A percentile compares a stretch with the other conserved stretches of the same genome.
Conservation (phyloP, 2,113 vertebrate species). For the Dermatemys mawii region DNA sequence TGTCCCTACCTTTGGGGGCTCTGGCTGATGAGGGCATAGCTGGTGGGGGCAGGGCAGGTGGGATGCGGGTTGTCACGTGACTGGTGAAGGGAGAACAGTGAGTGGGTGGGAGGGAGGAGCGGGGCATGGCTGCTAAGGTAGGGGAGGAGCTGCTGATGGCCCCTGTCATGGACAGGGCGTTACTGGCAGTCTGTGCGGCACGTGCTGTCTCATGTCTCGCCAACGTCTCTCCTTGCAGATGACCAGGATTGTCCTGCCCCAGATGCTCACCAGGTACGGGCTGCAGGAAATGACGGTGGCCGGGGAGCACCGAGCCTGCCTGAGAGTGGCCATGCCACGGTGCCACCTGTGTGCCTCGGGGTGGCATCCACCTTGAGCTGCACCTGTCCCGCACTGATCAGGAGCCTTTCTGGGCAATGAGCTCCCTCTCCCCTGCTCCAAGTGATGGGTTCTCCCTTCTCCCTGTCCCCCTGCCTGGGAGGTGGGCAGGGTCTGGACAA, state of each 20-base stretch:
- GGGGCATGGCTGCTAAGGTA: not conserved
- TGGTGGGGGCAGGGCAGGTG: too few species aligned
- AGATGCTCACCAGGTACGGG: conserved; percentile 33
- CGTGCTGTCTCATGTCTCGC: not conserved
- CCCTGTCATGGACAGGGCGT: not conserved
- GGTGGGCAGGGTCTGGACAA: not conserved
- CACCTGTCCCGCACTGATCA: not conserved
- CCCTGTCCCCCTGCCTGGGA: not conserved
- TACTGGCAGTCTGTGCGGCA: not conserved
- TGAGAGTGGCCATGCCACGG: not conserved
- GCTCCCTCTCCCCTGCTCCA: not conserved
- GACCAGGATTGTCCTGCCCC: conserved; percentile 34
- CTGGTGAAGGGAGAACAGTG: not conserved
- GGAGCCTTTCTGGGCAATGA: not conserved
- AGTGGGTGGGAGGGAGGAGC: not conserved
- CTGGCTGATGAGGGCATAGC: not conserved
- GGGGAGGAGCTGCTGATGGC: too few species aligned
- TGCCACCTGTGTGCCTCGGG: not conserved
- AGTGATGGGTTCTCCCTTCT: not conserved
- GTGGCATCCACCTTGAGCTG: not conserved
- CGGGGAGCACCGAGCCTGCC: not conserved
- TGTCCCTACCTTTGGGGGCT: not conserved
- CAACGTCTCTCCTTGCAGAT: not conserved
- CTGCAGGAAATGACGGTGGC: not conserved
- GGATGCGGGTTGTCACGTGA: not conserved